These are phyloP conservation scores for Psix sp. DNA, from an alignment of 1,140 invertebrate species.

Conservation along the genomic window DNA sequence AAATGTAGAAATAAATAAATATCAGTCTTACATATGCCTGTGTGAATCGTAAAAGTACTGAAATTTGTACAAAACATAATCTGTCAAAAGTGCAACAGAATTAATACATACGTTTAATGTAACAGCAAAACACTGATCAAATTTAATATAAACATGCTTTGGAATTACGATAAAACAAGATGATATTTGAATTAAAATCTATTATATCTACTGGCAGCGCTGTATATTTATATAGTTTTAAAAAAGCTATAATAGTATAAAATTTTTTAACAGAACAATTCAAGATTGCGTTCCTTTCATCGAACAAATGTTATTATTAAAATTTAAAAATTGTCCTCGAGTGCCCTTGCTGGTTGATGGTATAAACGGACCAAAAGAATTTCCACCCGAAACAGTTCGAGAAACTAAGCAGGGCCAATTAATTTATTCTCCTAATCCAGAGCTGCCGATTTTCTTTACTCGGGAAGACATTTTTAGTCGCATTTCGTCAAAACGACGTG, in stretches of 20 bases:
- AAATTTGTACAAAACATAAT: too few relatives aligned
- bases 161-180: too few relatives aligned
- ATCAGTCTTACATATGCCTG: too few relatives aligned
- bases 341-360: conserved; percentile 63
- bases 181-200: neutral
- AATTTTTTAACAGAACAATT: conserved; percentile 63
- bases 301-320: conserved; percentile 72
- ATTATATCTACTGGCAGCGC: conserved; percentile 26
- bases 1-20: too few relatives aligned
- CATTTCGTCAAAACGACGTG: conserved; percentile 65
- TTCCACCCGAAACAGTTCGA: conserved; percentile 68
- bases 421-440: conserved; percentile 71
- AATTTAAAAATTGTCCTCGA: conserved; percentile 58
- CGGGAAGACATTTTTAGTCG: conserved; percentile 62
- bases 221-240: conserved; percentile 16
- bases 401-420: conserved; percentile 65
- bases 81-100: too few relatives aligned
- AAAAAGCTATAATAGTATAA: neutral
- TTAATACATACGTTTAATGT: too few relatives aligned
- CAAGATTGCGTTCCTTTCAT: conserved; percentile 69
- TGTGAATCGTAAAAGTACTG: too few relatives aligned
- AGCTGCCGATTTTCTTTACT: conserved; percentile 60
- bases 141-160: too few relatives aligned
- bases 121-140: too few relatives aligned
- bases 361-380: conserved; percentile 66